A percentile compares a stretch with the other conserved stretches of the same genome.
phyloP scores from a whole-genome alignment of 2,113 vertebrate genomes.

The Rafetus swinhoei region DNA sequence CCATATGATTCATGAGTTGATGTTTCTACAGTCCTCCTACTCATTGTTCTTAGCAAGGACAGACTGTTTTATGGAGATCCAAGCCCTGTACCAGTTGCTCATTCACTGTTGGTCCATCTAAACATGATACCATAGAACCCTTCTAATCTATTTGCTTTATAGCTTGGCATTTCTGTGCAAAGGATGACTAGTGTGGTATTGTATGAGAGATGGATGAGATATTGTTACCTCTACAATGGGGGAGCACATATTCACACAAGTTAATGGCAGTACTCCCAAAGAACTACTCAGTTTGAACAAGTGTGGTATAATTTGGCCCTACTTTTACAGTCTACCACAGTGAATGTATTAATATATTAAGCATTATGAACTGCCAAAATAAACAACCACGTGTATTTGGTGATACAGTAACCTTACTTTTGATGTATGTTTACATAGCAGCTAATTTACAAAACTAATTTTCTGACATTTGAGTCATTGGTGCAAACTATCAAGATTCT shows the following conservation, averaged over 20 bases:
- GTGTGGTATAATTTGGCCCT: neutral
- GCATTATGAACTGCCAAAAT: neutral
- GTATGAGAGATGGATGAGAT: too few species aligned
- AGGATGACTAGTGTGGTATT: neutral
- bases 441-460: neutral
- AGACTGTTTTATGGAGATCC: fast-evolving
- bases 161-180: fast-evolving
- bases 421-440: neutral
- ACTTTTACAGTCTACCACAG: fast-evolving
- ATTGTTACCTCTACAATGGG: neutral
- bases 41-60: fast-evolving
- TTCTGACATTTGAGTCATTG: neutral
- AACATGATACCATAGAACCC: fast-evolving
- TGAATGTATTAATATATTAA: neutral
- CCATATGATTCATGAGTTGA: fast-evolving
- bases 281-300: neutral
- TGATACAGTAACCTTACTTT: neutral
- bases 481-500: neutral
- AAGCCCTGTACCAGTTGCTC: neutral
- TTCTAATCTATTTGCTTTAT: fast-evolving
- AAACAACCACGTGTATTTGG: neutral
- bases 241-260: fast-evolving
- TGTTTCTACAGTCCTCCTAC: neutral
- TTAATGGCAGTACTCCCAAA: neutral
- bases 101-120: fast-evolving